phyloP scores from a whole-genome alignment of 2,888 invertebrate species.

The Colletes collaris region DNA sequence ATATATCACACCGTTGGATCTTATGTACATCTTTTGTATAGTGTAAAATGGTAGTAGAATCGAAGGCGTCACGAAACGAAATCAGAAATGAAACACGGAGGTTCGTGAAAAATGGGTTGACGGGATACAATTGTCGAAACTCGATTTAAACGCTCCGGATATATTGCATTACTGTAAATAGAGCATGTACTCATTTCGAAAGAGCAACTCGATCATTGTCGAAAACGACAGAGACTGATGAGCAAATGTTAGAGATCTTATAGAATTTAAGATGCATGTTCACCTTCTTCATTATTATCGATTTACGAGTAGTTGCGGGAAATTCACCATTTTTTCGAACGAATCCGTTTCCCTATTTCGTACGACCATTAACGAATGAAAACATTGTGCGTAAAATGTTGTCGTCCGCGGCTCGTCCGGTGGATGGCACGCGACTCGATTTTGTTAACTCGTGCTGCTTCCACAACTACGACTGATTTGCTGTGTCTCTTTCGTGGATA shows the following conservation, averaged over 20 bases:
- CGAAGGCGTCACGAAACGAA: constrained; percentile 49
- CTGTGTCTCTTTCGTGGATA: constrained; percentile 27
- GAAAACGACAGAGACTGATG: constrained; percentile 37
- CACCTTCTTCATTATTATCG: constrained; percentile 71
- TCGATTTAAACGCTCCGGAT: constrained; percentile 7
- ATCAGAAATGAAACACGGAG: constrained; percentile 27
- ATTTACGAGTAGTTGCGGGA: constrained; percentile 65
- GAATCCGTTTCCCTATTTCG: constrained; percentile 57
- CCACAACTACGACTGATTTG: constrained; percentile 54
- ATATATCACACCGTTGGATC: constrained; percentile 78
- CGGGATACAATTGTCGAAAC: constrained; percentile 22
- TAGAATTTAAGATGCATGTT: constrained; percentile 56
- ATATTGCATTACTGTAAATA: constrained; percentile 36
- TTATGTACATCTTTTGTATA: constrained; percentile 80
- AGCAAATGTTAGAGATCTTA: constrained; percentile 38
- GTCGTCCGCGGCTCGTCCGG: background rate
- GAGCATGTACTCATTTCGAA: constrained; percentile 8
- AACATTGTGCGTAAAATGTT: background rate
- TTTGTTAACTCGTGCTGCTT: constrained; percentile 50
- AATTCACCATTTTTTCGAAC: constrained; percentile 43
- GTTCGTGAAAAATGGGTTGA: background rate
- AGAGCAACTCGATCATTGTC: constrained; percentile 13
- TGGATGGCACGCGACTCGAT: background rate
- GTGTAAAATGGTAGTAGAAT: constrained; percentile 72
- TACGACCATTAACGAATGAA: constrained; percentile 35